A percentile compares a stretch with the other conserved stretches of the same genome.
phyloP scores from a whole-genome alignment of 2,888 invertebrate genomes.

The Troglohyphantes excavatus region DNA sequence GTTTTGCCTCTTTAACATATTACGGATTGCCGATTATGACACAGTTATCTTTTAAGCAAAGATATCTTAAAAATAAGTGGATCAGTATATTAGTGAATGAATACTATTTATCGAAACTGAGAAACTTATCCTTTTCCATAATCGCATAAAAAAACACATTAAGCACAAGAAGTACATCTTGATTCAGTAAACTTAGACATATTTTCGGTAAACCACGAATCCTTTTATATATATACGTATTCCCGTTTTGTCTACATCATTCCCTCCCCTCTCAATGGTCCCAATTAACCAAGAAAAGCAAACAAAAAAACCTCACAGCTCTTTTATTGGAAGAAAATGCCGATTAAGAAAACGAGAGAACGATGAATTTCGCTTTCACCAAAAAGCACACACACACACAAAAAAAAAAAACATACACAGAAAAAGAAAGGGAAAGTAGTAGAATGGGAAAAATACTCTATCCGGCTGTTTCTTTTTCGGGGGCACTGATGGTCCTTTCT shows the following conservation, averaged over 20 bases:
- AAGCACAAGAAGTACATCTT: no score
- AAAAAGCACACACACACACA: conserved; percentile 6
- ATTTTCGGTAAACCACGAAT: conserved; percentile 8
- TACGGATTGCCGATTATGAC: no score
- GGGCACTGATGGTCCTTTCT: conserved; percentile 27
- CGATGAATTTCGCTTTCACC: conserved; percentile 57
- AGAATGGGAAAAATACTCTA: conserved; percentile 22
- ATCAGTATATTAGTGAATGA: no score
- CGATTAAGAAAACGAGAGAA: conserved; percentile 43
- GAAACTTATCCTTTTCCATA: no score
- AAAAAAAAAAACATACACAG: not conserved
- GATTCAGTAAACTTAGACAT: not conserved
- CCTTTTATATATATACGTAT: not conserved
- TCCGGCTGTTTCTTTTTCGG: conserved; percentile 48
- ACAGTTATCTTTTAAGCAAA: no score
- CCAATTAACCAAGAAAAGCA: conserved; percentile 58
- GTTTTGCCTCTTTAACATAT: no score
- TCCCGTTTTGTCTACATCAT: not conserved
- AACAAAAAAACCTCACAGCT: conserved; percentile 31
- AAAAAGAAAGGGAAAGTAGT: conserved; percentile 10
- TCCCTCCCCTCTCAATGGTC: conserved; percentile 45
- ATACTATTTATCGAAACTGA: no score
- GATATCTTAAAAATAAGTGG: no score
- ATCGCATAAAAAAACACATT: no score
- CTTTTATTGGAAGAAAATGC: conserved; percentile 27